Conservation (phyloP, 2,888 invertebrate species). For the Sminthurides aquaticus region DNA sequence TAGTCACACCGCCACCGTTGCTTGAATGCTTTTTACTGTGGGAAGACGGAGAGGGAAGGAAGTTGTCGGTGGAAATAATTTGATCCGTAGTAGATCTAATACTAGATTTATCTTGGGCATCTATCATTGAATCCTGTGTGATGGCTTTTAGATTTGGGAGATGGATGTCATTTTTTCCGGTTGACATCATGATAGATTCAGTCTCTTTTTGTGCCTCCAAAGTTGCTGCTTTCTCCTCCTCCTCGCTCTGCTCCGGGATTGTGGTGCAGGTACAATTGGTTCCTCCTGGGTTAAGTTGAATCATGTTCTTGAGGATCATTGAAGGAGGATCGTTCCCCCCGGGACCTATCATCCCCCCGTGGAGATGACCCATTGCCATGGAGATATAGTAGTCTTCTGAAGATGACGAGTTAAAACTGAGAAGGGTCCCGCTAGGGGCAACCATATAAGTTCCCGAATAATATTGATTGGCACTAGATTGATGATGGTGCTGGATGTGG, state of each 20-base stretch:
- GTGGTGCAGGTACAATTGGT: conserved; percentile 22
- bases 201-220: conserved; percentile 20
- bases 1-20: not conserved
- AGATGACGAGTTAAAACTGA: not conserved
- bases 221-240: conserved; percentile 19
- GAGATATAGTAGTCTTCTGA: conserved; percentile 8
- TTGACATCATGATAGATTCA: conserved; percentile 1
- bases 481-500: not conserved
- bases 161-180: not conserved
- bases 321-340: not conserved
- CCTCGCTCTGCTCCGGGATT: conserved; percentile 27
- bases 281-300: not conserved
- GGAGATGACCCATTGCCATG: not conserved
- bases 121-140: not conserved
- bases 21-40: not conserved
- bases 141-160: not conserved
- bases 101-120: not conserved
- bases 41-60: not conserved
- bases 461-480: conserved; percentile 16
- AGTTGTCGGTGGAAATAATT: not conserved
- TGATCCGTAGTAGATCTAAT: not conserved
- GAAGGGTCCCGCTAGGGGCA: conserved; percentile 14
- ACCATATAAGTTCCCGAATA: conserved; percentile 23
- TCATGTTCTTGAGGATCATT: not conserved
- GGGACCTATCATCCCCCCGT: not conserved